Evolutionary conservation across 2,113 vertebrate species (phyloP).

Genomic region (Corythoichthys intestinalis): DNA sequence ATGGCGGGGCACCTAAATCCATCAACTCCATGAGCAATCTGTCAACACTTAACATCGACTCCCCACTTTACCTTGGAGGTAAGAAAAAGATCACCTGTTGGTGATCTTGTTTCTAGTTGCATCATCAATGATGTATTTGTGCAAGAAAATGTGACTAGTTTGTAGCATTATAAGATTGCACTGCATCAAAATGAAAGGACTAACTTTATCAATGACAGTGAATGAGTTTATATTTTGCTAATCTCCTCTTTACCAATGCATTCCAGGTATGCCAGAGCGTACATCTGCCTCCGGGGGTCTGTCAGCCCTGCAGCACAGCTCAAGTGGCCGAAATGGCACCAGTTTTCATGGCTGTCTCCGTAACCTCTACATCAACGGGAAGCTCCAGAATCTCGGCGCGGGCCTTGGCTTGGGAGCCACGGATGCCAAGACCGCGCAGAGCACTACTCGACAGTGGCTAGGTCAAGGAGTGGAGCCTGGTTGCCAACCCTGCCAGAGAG

Average conservation of each 20-base stretch:
- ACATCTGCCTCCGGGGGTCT: conserved; percentile 55
- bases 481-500: conserved; percentile 90
- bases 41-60: conserved; percentile 85
- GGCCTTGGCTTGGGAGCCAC: conserved; percentile 79
- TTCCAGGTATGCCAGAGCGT: conserved; percentile 85
- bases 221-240: too few species aligned
- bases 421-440: conserved; percentile 28
- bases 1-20: conserved; percentile 91
- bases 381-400: conserved; percentile 89
- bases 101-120: too few species aligned
- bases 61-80: conserved; percentile 95
- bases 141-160: too few species aligned
- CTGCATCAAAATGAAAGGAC: too few species aligned
- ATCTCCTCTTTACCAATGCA: not conserved
- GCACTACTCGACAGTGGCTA: conserved; percentile 71
- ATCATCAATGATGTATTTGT: too few species aligned
- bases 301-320: conserved; percentile 82
- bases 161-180: too few species aligned
- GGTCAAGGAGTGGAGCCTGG: conserved; percentile 90
- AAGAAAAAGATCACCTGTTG: conserved; percentile 37
- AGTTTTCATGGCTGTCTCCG: conserved; percentile 94
- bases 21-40: conserved; percentile 91
- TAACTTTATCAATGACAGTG: too few species aligned
- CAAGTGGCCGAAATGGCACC: conserved; percentile 84
- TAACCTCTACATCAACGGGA: conserved; percentile 89